Evolutionary conservation across 2,113 vertebrate species (phyloP), one percentile per base, ranked within the genome.

Genomic region (Xenus cinereus): DNA sequence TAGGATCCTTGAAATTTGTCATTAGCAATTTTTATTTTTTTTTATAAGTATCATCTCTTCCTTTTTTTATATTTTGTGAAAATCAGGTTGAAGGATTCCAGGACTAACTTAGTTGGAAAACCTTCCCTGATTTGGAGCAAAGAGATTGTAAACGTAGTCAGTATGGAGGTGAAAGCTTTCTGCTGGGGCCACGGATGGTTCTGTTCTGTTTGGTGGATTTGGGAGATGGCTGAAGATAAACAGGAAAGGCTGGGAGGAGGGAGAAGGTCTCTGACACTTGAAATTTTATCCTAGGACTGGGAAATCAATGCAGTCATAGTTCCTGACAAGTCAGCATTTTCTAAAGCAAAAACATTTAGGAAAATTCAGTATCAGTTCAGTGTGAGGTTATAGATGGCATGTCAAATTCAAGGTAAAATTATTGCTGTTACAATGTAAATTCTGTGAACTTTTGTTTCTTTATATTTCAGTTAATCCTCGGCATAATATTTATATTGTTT

Each of bases 211-310:
- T 67, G 9, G 12, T 78, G 72, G 14, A 43, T 66, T 67, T 87
- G n/a, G 28, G 33, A 77, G 43, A 20, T 7, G 2, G 5, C 10
- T 50, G 63, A 63, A 80, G 57, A 64, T 19, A 56, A 67, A 14
- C 2, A 5, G 15, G 32, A 63, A 43, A 12, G 1, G 17, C 7
- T 5, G 16, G 10, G 13, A 8, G 2, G 32, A 15, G 2, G 27
- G 8, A 35, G 9, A 19, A 46, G 14, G 48, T 53, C 22, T 73
- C 19, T 45, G 51, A 35, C 24, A 85, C 78, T 2, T 17, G 16
- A 68, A 72, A 50, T 39, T 56, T 83, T 66, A 43, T 39, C 16
- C 6, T 56, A 33, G 26, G 50, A 68, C 45, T 90, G 35, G 18
- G 12, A 95, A 83, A 88, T 60, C 27, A 50, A 8, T n/a, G 39